Evolutionary conservation across 37 sponge, comb jelly and placozoan genomes (phyloP), one percentile per base, ranked within the genome.

Genomic region (Lycopodina hypogea): DNA sequence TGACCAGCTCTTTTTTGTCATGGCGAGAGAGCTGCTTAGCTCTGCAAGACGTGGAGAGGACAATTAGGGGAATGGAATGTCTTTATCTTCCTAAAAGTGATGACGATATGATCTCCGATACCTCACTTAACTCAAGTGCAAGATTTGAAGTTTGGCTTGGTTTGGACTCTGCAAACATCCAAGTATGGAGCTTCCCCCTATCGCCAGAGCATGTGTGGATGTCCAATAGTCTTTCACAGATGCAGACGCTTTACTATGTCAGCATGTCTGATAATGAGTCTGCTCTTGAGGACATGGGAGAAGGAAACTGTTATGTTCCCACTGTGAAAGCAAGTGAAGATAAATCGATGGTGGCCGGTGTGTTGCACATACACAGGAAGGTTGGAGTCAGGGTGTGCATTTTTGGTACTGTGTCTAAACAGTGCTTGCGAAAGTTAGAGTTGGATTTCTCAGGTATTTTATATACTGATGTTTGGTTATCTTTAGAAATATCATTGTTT

Each of bases 71-170:
- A 3, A 33, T 65, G 35, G 34, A 65, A 32, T 65, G 66, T 65
- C 30, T 30, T 4, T 32, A 30, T 41, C 3, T 70, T 3, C 28
- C 63, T n/a, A 38, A 63, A 15, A 8, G 40, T n/a, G 63, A 42
- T 77, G 75, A 33, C 0, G 15, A 36, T 30, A 52, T 35, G 45
- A 26, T 7, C 11, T 26, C 81, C 26, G 71, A 71, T 30, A 21
- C 67, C 21, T 55, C 78, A 62, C 67, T n/a, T 4, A 63, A 41
- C 70, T 63, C 81, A 21, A 30, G 77, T 38, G 55, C 69, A 11
- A 38, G 3, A 26, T 21, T 87, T 33, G 83, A 81, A 57, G 33
- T 87, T 33, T 87, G 88, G 88, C 81, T 82, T 51, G 83, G 88
- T 15, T 24, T 57, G n/a, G 53, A 53, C 7, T 37, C 40, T 11